A percentile compares a stretch with the other conserved stretches of the same genome.
phyloP scores from a whole-genome alignment of 2,797 vertebrate genomes.

The Falco columbarius region DNA sequence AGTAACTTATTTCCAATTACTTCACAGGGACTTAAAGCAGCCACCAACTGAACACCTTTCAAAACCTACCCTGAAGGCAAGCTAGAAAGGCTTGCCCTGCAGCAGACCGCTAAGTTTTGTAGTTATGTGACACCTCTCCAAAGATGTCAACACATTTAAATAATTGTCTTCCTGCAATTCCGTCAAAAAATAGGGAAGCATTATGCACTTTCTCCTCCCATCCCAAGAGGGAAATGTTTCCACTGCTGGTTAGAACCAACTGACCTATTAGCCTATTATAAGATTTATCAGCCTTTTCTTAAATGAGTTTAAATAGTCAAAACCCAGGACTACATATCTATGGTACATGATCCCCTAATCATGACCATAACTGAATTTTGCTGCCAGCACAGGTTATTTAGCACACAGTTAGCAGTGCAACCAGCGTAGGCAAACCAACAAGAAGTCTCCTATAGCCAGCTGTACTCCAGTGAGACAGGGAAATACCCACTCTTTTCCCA shows the following conservation, averaged over 20 bases:
- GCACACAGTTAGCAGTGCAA: background rate
- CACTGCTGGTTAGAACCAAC: background rate
- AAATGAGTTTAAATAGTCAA: background rate
- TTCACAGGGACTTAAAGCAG: background rate
- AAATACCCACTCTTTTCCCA: background rate
- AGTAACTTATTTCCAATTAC: background rate
- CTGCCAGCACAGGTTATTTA: background rate
- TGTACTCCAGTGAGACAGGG: background rate
- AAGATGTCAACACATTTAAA: background rate
- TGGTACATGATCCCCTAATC: background rate
- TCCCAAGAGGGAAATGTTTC: slow-evolving; percentile 7
- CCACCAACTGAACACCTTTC: background rate
- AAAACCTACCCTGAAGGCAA: background rate
- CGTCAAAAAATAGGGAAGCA: background rate
- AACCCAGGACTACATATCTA: background rate
- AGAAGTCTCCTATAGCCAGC: background rate
- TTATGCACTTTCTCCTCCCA: background rate
- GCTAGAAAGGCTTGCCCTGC: background rate
- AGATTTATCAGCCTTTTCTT: background rate
- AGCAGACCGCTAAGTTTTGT: background rate
- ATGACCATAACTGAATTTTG: background rate
- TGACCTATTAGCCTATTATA: background rate
- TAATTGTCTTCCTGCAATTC: background rate
- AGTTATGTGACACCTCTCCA: background rate
- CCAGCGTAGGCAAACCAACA: background rate